A percentile compares a stretch with the other conserved stretches of the same genome.
phyloP scores from a whole-genome alignment of 2,888 invertebrate genomes.

The Microctonus aethiopoides region DNA sequence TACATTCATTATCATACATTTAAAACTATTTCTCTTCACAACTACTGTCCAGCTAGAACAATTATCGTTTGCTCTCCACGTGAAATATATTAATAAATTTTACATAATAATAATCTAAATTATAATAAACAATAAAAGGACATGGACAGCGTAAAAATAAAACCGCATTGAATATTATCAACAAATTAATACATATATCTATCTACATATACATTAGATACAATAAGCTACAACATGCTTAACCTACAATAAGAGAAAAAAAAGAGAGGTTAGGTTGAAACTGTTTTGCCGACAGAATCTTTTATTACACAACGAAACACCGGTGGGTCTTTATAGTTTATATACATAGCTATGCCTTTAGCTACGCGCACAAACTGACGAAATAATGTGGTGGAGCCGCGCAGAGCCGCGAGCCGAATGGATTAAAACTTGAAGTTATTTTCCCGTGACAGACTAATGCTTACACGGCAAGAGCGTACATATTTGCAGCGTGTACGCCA shows the following conservation, averaged over 20 bases:
- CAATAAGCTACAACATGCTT: no score
- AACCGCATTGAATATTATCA: background rate
- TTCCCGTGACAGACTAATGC: background rate
- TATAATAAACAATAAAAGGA: background rate
- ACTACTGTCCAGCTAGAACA: no score
- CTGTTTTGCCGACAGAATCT: background rate
- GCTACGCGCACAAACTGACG: background rate
- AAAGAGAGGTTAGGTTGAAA: background rate
- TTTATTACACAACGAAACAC: background rate
- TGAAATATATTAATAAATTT: no score
- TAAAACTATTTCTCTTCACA: no score
- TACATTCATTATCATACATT: no score
- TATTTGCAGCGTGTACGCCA: background rate
- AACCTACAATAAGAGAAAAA: no score
- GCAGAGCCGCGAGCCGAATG: background rate
- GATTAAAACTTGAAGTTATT: background rate
- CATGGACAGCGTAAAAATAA: background rate
- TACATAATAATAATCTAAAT: no score
- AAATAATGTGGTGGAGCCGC: background rate
- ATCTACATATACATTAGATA: background rate
- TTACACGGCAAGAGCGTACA: background rate
- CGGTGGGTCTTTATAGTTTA: background rate
- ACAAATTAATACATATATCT: no score
- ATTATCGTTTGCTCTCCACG: no score
- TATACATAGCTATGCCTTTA: background rate